Evolutionary conservation across 2,113 vertebrate species (phyloP), one percentile per base, ranked within the genome.

Genomic region (Muscicapa adusta): DNA sequence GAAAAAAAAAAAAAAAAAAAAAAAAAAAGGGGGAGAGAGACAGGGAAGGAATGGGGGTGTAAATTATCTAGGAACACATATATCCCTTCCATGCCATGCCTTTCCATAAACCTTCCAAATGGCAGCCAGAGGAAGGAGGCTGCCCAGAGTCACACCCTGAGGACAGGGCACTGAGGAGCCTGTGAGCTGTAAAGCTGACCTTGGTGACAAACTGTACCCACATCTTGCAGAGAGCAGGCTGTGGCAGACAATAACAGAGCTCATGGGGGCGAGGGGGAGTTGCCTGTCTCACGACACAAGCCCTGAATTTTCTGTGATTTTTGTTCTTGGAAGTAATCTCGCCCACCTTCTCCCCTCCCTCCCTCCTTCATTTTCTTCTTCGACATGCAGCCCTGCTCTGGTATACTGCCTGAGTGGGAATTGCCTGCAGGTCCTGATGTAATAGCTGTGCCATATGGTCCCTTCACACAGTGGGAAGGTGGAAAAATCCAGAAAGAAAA

Each of bases 401-500:
- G 54, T 50, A 68, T 88, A 81, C 73, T 51, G 57, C 70, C 70
- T 71, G n/a, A 79, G 65, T 33, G 85, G 85, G 95, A 96, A 88
- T 74, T 90, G 93, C 79, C 91, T 86, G 89, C 82, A 90, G 79
- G 91, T 74, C 89, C 84, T 80, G 68, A 75, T 67, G 72, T 93
- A 91, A 92, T 78, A 74, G 33, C 70, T 51, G 63, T 42, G 63
- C 97, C 94, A 40, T 88, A 71, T 78, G 91, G 85, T 91, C 94
- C 68, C 79, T 75, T 61, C 67, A 70, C 88, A 65, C 87, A 86
- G 73, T 6, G 4, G 93, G 43, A 93, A 96, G 88, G 79, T 85
- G 57, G 90, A 95, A 97, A 85, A 87, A 86, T 94, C 95, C 91
- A 90, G 95, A 86, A 86, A 91, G 66, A 54, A 85, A 63, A 43